A percentile compares a stretch with the other conserved stretches of the same genome.
Conservation (phyloP, 2,888 invertebrate species). For the Orthosia gracilis region DNA sequence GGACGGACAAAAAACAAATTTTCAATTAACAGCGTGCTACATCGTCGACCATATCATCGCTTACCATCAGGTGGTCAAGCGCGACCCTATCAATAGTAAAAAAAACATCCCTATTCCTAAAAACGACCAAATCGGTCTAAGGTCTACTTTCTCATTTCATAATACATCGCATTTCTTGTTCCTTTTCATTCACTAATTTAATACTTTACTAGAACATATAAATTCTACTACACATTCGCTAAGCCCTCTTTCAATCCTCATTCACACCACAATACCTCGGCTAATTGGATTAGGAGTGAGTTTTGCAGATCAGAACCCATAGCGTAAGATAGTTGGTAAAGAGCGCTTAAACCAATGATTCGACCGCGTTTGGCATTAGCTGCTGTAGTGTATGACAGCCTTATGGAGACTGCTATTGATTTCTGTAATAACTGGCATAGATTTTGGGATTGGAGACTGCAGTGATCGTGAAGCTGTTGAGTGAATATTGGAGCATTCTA, state of each 20-base stretch:
- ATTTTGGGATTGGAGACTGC: not conserved
- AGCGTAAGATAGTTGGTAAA: conserved; percentile 62
- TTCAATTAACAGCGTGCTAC: no score
- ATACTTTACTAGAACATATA: conserved; percentile 21
- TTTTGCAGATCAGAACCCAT: conserved; percentile 76
- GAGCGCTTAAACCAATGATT: conserved; percentile 64
- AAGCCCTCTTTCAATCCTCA: conserved; percentile 61
- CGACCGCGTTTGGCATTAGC: conserved; percentile 57
- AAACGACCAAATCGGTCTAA: not conserved
- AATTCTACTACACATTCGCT: conserved; percentile 27
- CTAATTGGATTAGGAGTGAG: conserved; percentile 81
- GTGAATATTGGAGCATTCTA: not conserved
- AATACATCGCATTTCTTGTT: conserved; percentile 3
- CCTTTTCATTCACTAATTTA: conserved; percentile 21
- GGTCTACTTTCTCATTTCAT: not conserved
- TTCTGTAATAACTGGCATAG: conserved; percentile 45
- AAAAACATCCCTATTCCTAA: no score
- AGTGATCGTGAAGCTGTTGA: not conserved
- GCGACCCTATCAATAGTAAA: no score
- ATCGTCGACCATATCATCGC: no score
- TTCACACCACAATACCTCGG: conserved; percentile 70
- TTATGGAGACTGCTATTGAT: conserved; percentile 42
- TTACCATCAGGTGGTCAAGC: no score
- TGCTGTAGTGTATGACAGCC: conserved; percentile 33
- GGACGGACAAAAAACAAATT: no score